Conservation (phyloP, 2,113 vertebrate genomes). For the Pica pica region DNA sequence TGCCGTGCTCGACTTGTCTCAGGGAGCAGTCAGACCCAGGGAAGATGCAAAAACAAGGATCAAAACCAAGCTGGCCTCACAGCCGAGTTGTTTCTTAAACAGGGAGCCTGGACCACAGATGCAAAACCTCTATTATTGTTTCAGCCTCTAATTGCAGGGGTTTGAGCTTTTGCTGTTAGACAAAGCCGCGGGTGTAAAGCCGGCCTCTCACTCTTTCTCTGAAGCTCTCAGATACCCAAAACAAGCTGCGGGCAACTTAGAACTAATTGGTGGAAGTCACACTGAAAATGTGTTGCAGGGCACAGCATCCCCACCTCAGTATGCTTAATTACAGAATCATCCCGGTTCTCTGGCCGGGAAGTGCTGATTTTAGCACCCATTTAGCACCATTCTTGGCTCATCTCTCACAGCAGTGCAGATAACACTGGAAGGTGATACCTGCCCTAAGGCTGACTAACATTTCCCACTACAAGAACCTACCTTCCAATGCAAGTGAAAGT, state of each 20-base stretch:
- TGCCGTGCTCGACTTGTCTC: fast-evolving
- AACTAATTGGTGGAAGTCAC: not conserved
- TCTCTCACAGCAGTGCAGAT: not conserved
- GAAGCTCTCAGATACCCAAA: not conserved
- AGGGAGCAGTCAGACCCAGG: not conserved
- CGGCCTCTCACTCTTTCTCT: not conserved
- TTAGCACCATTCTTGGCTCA: not conserved
- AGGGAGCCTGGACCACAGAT: not conserved
- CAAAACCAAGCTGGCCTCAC: not conserved
- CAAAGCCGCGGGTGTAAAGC: not conserved
- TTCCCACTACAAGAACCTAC: not conserved
- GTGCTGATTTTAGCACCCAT: not conserved
- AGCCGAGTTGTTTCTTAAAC: not conserved
- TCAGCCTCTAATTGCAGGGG: not conserved
- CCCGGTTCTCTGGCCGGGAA: not conserved
- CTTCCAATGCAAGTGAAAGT: not conserved
- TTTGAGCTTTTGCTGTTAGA: not conserved
- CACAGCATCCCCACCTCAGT: not conserved
- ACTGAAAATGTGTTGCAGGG: not conserved
- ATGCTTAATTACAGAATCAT: not conserved
- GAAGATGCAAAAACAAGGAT: not conserved
- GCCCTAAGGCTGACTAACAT: not conserved
- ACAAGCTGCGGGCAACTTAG: not conserved
- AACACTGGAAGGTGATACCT: not conserved
- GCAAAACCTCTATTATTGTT: not conserved